Evolutionary conservation across 2,888 invertebrate genomes (phyloP).

Genomic region (Diachrysia chrysitis): DNA sequence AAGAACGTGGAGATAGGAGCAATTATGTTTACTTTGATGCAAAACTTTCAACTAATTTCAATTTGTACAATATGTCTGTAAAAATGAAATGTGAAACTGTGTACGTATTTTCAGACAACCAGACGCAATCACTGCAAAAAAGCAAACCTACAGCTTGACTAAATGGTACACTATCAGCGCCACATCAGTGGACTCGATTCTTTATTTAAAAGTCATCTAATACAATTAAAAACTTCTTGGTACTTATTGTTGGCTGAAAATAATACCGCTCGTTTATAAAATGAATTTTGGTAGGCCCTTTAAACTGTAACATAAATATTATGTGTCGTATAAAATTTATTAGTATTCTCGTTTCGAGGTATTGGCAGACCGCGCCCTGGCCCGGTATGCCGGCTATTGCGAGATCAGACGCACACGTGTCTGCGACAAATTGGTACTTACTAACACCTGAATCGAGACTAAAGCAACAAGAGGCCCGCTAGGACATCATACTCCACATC

Average conservation of each 20-base stretch:
- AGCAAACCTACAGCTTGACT: constrained; percentile 57
- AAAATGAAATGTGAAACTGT: too few species aligned
- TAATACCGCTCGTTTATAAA: constrained; percentile 6
- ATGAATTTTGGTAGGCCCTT: constrained; percentile 35
- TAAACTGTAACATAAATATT: constrained; percentile 57
- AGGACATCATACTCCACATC: constrained; percentile 51
- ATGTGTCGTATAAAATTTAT: constrained; percentile 68
- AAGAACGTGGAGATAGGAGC: too few species aligned
- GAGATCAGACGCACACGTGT: constrained; percentile 78
- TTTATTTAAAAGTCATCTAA: constrained; percentile 17
- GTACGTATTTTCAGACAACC: constrained; percentile 26
- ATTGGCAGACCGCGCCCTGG: constrained; percentile 79
- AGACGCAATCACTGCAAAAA: constrained; percentile 14
- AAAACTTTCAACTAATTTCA: too few species aligned
- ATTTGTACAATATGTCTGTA: too few species aligned
- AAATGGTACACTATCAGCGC: constrained; percentile 61
- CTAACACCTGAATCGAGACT: constrained; percentile 57
- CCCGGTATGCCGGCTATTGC: constrained; percentile 80
- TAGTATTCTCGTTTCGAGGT: constrained; percentile 67
- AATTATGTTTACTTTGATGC: too few species aligned
- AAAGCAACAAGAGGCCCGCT: constrained; percentile 33
- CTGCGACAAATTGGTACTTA: constrained; percentile 66
- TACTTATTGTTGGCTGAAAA: neutral
- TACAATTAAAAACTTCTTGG: constrained; percentile 11
- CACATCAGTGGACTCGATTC: constrained; percentile 18